Percentiles rank a stretch among this genome's conserved stretches.
These are phyloP conservation scores for Diaphora mendica DNA, from an alignment of 2,888 invertebrate genomes.

Conservation along the genomic window DNA sequence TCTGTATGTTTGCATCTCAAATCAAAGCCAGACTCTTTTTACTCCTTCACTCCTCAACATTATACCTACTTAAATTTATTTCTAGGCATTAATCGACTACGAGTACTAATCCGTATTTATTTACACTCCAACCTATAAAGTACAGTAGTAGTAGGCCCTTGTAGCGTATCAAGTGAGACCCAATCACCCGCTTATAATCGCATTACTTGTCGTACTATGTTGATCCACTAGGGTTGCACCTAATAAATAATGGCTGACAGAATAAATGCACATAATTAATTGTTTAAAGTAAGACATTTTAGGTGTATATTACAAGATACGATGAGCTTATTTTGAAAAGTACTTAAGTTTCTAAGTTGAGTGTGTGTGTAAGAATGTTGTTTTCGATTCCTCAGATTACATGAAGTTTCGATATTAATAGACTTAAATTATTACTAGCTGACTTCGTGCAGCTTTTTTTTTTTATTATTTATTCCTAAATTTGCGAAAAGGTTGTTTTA, in stretches of 20 bases:
- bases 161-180: slow-evolving; percentile 42
- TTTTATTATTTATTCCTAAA: too few relatives aligned
- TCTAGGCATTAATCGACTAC: slow-evolving; percentile 1
- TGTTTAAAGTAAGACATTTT: neutral
- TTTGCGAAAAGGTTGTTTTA: too few relatives aligned
- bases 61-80: neutral
- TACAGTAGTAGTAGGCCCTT: slow-evolving; percentile 41
- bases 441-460: too few relatives aligned
- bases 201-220: slow-evolving; percentile 58
- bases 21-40: neutral
- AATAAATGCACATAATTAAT: neutral
- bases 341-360: too few relatives aligned
- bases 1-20: neutral
- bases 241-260: neutral
- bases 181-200: slow-evolving; percentile 71
- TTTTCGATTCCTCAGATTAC: too few relatives aligned
- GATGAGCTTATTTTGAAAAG: neutral
- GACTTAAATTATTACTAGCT: too few relatives aligned
- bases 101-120: slow-evolving; percentile 7
- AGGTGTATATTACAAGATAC: neutral
- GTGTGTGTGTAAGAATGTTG: too few relatives aligned
- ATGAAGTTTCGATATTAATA: too few relatives aligned
- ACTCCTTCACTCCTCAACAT: neutral
- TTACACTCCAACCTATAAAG: slow-evolving; percentile 28
- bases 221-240: slow-evolving; percentile 49